Evolutionary conservation across 2,888 invertebrate genomes (phyloP), one percentile per base, ranked within the genome.

Genomic region (Platycnemis pennipes): DNA sequence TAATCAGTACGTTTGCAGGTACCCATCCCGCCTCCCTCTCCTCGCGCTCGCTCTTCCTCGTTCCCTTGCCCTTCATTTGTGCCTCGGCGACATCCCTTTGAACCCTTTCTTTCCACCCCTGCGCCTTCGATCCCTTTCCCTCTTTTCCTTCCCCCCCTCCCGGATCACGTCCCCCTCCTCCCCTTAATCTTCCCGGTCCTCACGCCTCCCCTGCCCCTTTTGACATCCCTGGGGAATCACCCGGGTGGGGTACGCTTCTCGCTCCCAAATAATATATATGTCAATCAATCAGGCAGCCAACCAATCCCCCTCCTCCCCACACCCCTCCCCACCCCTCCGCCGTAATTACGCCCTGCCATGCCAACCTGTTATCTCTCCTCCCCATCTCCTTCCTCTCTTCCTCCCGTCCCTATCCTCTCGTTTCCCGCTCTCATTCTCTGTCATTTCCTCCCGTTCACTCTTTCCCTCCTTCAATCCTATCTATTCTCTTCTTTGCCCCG

Each of bases 181-280:
- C 45, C 87, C 44, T 26, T 46, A 45, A 31, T 87, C 37, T 87
- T 46, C 63, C 44, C 91, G 26, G 42, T 53, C 53, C 19, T 37
- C 53, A 31, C 56, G 37, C 37, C 49, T 49, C 46, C 42, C 56
- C 42, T 42, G 19, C 22, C n/a, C 37, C 89, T 16, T 22, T 53
- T 42, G 56, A 42, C 91, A 56, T 91, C 91, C 91, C 63, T 11
- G 63, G 49, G 91, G 88, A 69, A 91, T 91, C 91, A 91, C 87
- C 87, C 45, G 46, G 87, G 45, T 44, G 42, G 63, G 91, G 63
- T 31, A 56, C 45, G 56, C 89, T 37, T 16, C 89, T 56, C 89
- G 56, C 91, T 56, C 63, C 91, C 91, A 91, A 91, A 91, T 91
- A 91, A 91, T 91, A 91, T 91, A 91, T 91, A 63, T 63, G 91